Evolutionary conservation across 2,797 vertebrate genomes (phyloP).

Genomic region (Meda fulgida): DNA sequence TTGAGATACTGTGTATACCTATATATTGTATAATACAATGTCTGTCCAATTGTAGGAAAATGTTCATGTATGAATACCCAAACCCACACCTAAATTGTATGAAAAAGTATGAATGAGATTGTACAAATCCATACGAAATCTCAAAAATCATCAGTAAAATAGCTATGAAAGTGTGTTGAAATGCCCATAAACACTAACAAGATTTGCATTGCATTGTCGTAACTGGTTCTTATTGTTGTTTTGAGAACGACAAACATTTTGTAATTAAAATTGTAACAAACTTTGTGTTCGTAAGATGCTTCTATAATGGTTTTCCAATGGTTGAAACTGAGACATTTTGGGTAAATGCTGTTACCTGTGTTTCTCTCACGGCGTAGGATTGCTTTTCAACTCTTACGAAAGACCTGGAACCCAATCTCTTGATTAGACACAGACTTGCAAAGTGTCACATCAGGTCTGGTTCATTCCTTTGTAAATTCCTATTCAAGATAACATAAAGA

Average conservation of each 20-base stretch:
- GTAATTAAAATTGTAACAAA: not conserved
- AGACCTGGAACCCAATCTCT: slow-evolving; percentile 52
- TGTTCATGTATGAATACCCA: not conserved
- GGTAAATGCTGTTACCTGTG: not conserved
- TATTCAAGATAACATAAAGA: not conserved
- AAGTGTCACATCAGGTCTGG: slow-evolving; percentile 8
- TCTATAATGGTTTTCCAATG: not conserved
- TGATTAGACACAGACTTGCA: slow-evolving; percentile 42
- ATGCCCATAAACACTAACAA: not conserved
- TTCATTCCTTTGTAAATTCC: not conserved
- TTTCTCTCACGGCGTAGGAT: slow-evolving; percentile 57
- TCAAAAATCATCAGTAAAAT: not conserved
- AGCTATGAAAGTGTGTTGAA: not conserved
- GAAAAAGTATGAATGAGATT: not conserved
- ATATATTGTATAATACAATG: not conserved
- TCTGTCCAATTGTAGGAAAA: not conserved
- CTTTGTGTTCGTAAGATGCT: not conserved
- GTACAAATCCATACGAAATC: not conserved
- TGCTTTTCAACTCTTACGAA: slow-evolving; percentile 62
- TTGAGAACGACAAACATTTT: not conserved
- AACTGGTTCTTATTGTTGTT: not conserved
- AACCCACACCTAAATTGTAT: too few relatives aligned
- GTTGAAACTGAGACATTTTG: not conserved
- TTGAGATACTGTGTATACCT: not conserved
- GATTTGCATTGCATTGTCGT: not conserved